Conservation (phyloP, 2,113 vertebrate species). For the Phodopus roborovskii region DNA sequence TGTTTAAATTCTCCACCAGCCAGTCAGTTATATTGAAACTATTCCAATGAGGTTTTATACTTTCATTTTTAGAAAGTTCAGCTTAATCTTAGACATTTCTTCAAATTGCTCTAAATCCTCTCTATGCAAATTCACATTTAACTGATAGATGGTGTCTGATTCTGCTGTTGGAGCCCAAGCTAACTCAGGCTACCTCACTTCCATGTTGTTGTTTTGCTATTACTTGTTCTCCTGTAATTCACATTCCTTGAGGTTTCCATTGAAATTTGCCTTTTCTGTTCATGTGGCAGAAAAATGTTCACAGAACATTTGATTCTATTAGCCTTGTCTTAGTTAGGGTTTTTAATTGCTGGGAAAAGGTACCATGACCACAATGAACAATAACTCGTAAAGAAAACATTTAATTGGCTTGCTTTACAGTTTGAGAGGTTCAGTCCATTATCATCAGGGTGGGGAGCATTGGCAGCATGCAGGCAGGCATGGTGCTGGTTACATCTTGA, state of each 20-base stretch:
- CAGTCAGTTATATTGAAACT: neutral
- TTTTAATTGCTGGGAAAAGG: too few relatives aligned
- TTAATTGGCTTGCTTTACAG: too few relatives aligned
- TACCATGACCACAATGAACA: too few relatives aligned
- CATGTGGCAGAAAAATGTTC: neutral
- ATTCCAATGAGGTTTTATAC: constrained; percentile 9
- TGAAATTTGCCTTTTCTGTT: neutral
- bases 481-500: too few relatives aligned
- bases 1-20: neutral
- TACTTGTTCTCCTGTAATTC: neutral
- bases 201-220: neutral
- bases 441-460: too few relatives aligned
- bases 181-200: neutral
- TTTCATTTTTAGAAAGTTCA: constrained; percentile 30
- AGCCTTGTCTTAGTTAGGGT: too few relatives aligned
- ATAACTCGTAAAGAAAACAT: too few relatives aligned
- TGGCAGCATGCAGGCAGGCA: too few relatives aligned
- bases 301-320: neutral
- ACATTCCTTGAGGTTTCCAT: constrained; percentile 4
- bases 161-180: neutral
- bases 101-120: neutral
- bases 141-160: neutral
- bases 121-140: neutral
- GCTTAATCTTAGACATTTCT: neutral
- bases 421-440: too few relatives aligned